phyloP scores from a whole-genome alignment of 2,797 vertebrate species.

The Alosa sapidissima region DNA sequence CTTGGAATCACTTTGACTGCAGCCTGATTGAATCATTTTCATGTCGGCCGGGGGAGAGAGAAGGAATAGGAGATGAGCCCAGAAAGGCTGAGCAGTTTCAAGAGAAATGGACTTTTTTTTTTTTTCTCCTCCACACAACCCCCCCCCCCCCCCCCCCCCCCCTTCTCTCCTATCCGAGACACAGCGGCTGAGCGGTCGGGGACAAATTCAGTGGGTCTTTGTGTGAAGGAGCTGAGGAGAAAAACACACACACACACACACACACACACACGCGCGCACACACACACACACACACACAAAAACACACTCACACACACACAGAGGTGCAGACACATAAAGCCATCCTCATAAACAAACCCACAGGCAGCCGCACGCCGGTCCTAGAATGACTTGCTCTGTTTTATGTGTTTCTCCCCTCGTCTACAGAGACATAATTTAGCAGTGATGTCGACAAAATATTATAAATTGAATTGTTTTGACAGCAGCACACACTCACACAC shows the following conservation, averaged over 20 bases:
- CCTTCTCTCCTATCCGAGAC: not conserved
- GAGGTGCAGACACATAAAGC: conserved; percentile 4
- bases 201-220: conserved; percentile 9
- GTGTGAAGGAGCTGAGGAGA: not conserved
- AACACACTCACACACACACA: not conserved
- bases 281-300: not conserved
- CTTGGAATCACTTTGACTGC: not conserved
- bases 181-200: not conserved
- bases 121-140: not conserved
- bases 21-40: conserved; percentile 17
- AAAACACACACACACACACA: not conserved
- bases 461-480: conserved; percentile 3
- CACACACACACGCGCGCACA: not conserved
- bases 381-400: conserved; percentile 15
- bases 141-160: not conserved
- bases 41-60: not conserved
- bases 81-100: conserved; percentile 16
- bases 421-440: conserved; percentile 12
- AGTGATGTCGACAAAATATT: conserved; percentile 11
- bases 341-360: conserved; percentile 9
- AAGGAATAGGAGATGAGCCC: not conserved
- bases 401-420: conserved; percentile 8
- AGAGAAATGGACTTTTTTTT: not conserved
- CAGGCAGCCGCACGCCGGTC: not conserved
- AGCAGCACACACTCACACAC: not conserved